Percentiles rank a stretch among this genome's conserved stretches.
phyloP scores from a whole-genome alignment of 2,888 invertebrate genomes.

The Noctua pronuba region DNA sequence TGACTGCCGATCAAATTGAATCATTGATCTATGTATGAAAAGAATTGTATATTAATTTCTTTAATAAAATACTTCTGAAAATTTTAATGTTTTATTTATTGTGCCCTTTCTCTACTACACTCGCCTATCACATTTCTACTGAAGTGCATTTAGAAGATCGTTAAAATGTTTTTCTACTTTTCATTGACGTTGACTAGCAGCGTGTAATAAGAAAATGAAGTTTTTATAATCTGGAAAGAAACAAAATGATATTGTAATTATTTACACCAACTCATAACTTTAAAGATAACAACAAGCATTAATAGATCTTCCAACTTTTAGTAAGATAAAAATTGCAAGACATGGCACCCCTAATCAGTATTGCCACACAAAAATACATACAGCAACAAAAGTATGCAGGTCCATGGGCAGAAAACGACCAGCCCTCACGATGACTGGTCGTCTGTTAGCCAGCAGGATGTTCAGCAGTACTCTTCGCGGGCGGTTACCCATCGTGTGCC shows the following conservation, averaged over 20 bases:
- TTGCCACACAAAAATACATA: slow-evolving; percentile 60
- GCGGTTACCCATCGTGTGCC: slow-evolving; percentile 78
- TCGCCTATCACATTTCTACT: neutral
- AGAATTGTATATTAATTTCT: slow-evolving; percentile 90
- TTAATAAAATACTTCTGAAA: slow-evolving; percentile 88
- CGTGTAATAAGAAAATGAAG: slow-evolving; percentile 87
- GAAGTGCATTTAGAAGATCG: neutral
- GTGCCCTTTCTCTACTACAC: neutral
- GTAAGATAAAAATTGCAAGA: neutral
- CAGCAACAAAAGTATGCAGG: slow-evolving; percentile 82
- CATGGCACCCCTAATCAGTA: neutral
- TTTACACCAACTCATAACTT: neutral
- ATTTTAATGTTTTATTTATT: slow-evolving; percentile 67
- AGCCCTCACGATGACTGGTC: slow-evolving; percentile 77
- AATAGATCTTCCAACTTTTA: neutral
- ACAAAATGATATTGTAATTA: neutral
- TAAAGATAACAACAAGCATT: neutral
- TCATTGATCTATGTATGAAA: slow-evolving; percentile 86
- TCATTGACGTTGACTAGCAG: slow-evolving; percentile 85
- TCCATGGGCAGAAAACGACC: slow-evolving; percentile 84
- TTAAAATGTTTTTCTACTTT: slow-evolving; percentile 61
- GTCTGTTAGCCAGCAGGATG: slow-evolving; percentile 76
- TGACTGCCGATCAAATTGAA: slow-evolving; percentile 79
- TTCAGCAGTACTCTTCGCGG: slow-evolving; percentile 79
- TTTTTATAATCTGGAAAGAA: slow-evolving; percentile 85